These are phyloP conservation scores for Batillaria attramentaria DNA, from an alignment of 1,140 invertebrate species.

Conservation along the genomic window DNA sequence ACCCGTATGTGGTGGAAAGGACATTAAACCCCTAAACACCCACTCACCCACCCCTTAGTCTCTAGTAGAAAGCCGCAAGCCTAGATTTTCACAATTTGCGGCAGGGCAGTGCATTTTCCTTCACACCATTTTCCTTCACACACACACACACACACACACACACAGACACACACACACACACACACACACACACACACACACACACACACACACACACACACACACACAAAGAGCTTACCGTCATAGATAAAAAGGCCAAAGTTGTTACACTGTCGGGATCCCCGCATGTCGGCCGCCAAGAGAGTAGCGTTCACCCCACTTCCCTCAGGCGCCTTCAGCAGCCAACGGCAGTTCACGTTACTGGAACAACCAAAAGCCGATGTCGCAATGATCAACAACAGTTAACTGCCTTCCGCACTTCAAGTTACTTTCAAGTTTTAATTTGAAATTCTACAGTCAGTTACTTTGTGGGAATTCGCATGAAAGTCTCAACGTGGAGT, in stretches of 20 bases:
- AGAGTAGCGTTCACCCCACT: constrained; percentile 3
- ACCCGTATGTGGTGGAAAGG: too few species aligned
- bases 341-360: constrained; percentile 34
- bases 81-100: too few species aligned
- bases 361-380: constrained; percentile 13
- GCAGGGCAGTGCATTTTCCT: neutral
- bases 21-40: too few species aligned
- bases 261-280: constrained; percentile 24
- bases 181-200: neutral
- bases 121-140: neutral
- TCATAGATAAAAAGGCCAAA: constrained; percentile 36
- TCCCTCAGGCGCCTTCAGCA: constrained; percentile 24
- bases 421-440: too few species aligned
- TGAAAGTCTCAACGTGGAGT: too few species aligned
- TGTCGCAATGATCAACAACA: too few species aligned
- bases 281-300: constrained; percentile 27
- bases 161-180: neutral
- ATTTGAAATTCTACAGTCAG: too few species aligned
- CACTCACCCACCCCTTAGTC: too few species aligned
- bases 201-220: neutral
- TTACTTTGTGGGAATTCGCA: too few species aligned
- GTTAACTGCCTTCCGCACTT: too few species aligned
- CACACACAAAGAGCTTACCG: constrained; percentile 13
- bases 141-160: neutral
- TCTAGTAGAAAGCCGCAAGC: too few species aligned